A percentile compares a stretch with the other conserved stretches of the same genome.
Conservation (phyloP, 2,888 invertebrate species). For the Slavum lentiscoides region DNA sequence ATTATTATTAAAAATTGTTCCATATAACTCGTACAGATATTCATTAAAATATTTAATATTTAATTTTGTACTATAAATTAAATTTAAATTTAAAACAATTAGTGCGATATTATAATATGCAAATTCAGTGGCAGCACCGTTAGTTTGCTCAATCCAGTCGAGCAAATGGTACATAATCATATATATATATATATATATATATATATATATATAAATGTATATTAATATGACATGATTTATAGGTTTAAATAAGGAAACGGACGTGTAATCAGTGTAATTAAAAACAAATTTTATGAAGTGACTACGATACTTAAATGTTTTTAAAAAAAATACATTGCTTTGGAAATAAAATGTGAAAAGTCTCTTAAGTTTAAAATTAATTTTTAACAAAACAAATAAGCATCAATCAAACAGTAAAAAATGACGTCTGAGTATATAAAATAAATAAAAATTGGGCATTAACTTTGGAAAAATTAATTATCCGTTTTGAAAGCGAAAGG, state of each 20-base stretch:
- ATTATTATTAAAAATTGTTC: too few species aligned
- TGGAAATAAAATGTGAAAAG: neutral
- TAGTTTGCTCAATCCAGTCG: slow-evolving; percentile 25
- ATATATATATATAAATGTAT: neutral
- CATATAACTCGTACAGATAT: too few species aligned
- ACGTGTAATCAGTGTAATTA: neutral
- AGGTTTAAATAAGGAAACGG: neutral
- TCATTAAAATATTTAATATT: neutral
- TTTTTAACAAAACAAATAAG: slow-evolving; percentile 25
- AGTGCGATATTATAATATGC: slow-evolving; percentile 8
- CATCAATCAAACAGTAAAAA: neutral
- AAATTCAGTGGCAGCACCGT: slow-evolving; percentile 25
- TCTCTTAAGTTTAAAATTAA: neutral
- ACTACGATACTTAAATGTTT: neutral
- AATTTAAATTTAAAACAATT: slow-evolving; percentile 18
- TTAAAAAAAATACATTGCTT: neutral
- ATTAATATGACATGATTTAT: neutral
- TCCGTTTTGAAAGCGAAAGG: too few species aligned
- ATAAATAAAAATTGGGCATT: too few species aligned
- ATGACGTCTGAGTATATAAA: neutral
- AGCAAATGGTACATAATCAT: slow-evolving; percentile 17
- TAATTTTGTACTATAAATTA: slow-evolving; percentile 8
- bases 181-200: neutral
- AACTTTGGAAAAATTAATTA: too few species aligned
- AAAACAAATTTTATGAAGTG: neutral